Base-by-base conservation (phyloP, 2,113 vertebrate species). In the Platichthys flesus region DNA sequence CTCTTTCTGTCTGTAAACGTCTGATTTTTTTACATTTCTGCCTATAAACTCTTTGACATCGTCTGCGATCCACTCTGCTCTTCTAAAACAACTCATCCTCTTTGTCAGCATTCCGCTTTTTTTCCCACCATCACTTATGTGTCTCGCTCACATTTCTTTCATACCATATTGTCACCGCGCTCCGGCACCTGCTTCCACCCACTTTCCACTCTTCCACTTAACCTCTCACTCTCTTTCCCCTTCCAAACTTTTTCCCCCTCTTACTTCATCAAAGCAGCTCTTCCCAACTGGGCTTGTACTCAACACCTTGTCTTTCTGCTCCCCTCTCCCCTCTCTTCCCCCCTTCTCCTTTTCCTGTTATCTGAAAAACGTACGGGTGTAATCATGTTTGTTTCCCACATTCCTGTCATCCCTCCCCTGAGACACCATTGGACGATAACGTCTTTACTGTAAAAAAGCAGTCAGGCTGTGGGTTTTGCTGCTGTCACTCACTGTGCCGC, bases 341-440 rank as follows among this genome's bases (percentile, higher is more conserved):
- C 42, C 52, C 67, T 72, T 61, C 76, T 61, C 40, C 80, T 81
- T 78, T 55, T 82, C 81, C 85, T 88, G 89, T 87, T 92, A 84
- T 91, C 82, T 83, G 75, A 86, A 31, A 31, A 31, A 91, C 51
- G 2, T 14, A 54, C 8, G 18, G 89, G 83, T 90, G 85, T 88
- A 90, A 90, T 88, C 85, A 79, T 89, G 90, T 93, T 92, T 91
- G 91, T 89, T 93, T 88, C 84, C 84, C 82, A 85, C 84, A 85
- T 86, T 83, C 64, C 84, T 67, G 61, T 91, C 88, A 90, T 88
- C 79, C 73, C 76, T 90, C 88, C 88, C 87, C 56, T 62, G 84
- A 85, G 87, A 90, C 66, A 37, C 65, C 60, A 67, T 76, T 87
- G 85, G 88, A 86, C 78, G 69, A 89, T 91, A 88, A 88, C 87